phyloP scores from a whole-genome alignment of 2,797 vertebrate genomes.

The Gambusia yucatana region DNA sequence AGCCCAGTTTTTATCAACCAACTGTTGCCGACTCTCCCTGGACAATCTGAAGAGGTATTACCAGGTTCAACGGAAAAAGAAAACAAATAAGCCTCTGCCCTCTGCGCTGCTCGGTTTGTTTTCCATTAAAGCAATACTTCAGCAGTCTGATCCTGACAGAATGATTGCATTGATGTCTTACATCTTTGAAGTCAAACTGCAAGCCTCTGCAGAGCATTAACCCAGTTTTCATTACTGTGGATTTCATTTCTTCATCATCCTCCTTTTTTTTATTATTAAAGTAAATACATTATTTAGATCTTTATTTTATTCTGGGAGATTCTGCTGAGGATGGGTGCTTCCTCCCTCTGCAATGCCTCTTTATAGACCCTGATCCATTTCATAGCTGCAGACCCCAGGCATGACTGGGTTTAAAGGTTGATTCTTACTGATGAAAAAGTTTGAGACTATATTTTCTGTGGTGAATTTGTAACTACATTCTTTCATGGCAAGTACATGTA shows the following conservation, averaged over 20 bases:
- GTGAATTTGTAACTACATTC: background rate
- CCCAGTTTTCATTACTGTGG: conserved; percentile 50
- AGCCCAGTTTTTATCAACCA: conserved; percentile 40
- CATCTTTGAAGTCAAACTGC: conserved; percentile 48
- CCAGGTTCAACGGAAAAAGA: background rate
- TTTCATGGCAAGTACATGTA: background rate
- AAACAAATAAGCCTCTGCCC: conserved; percentile 1
- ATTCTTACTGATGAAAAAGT: background rate
- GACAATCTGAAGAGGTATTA: conserved; percentile 38
- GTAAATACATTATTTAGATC: conserved; percentile 51
- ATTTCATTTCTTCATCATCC: conserved; percentile 39
- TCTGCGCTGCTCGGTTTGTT: conserved; percentile 44
- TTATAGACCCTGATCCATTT: background rate
- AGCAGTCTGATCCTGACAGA: conserved; percentile 29
- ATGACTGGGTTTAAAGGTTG: background rate
- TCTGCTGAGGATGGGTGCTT: conserved; percentile 39
- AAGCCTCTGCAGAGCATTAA: conserved; percentile 39
- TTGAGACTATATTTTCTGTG: background rate
- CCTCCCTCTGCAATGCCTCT: background rate
- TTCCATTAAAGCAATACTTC: conserved; percentile 42
- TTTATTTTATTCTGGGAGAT: conserved; percentile 36
- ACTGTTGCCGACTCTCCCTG: conserved; percentile 31
- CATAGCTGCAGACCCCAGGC: background rate
- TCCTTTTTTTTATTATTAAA: conserved; percentile 39
- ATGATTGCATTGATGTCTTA: conserved; percentile 43